phyloP scores from a whole-genome alignment of 2,888 invertebrate genomes.

The Cinara cedri region DNA sequence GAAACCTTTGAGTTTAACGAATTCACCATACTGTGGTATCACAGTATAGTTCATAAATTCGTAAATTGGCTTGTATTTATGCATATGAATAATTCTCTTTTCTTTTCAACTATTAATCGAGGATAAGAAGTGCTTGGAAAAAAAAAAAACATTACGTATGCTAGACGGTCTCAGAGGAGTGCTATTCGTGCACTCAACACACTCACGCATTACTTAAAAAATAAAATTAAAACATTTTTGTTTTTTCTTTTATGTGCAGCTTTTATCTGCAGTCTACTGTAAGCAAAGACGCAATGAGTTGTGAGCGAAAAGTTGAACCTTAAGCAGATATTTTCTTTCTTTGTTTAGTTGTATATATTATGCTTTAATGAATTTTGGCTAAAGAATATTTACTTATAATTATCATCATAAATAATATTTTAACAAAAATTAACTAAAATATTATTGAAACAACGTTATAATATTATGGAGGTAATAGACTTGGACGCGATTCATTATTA shows the following conservation, averaged over 20 bases:
- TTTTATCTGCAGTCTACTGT: constrained; percentile 12
- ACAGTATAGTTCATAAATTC: too few relatives aligned
- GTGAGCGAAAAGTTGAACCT: not conserved
- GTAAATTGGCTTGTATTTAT: constrained; percentile 22
- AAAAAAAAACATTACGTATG: constrained; percentile 23
- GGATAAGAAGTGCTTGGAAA: not conserved
- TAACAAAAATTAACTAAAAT: too few relatives aligned
- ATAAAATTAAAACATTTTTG: not conserved
- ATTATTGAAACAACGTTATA: too few relatives aligned
- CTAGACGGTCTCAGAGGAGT: constrained; percentile 11
- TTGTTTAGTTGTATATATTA: too few relatives aligned
- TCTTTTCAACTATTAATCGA: constrained; percentile 30
- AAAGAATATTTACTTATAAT: too few relatives aligned
- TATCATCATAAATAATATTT: too few relatives aligned
- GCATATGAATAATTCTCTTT: not conserved
- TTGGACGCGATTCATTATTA: too few relatives aligned
- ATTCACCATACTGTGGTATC: too few relatives aligned
- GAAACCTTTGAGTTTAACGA: too few relatives aligned
- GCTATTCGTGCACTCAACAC: constrained; percentile 4
- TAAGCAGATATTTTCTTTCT: not conserved
- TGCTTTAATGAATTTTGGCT: too few relatives aligned
- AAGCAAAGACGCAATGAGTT: not conserved
- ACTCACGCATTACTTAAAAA: constrained; percentile 13
- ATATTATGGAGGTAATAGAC: too few relatives aligned
- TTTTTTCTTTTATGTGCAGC: not conserved